Conservation (phyloP, 2,888 invertebrate genomes). For the Harmothoe impar region DNA sequence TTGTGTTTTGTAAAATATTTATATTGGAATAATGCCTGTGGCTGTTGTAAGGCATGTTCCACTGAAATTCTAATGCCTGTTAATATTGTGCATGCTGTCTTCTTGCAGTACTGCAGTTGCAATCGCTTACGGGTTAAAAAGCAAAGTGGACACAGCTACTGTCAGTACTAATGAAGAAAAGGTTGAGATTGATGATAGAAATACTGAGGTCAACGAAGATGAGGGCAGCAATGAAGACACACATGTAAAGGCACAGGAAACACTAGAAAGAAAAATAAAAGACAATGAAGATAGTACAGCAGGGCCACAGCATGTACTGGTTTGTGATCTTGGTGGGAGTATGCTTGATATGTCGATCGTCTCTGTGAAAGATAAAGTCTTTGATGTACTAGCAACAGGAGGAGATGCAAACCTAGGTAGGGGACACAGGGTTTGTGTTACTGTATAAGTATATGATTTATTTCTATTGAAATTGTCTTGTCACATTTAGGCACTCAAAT, state of each 20-base stretch:
- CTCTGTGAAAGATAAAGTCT: conserved; percentile 66
- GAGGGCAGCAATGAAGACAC: background rate
- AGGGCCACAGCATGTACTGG: conserved; percentile 25
- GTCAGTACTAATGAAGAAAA: background rate
- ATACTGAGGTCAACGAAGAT: too few species aligned
- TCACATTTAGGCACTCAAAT: too few species aligned
- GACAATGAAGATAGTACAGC: background rate
- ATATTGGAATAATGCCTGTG: too few species aligned
- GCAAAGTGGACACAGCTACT: conserved; percentile 68
- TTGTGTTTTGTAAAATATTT: too few species aligned
- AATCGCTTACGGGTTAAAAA: conserved; percentile 75
- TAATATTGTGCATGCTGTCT: too few species aligned
- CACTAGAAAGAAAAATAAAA: background rate
- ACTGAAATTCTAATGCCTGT: too few species aligned
- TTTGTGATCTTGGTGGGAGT: conserved; percentile 61
- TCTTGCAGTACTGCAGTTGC: conserved; percentile 63
- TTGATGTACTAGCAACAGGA: conserved; percentile 70
- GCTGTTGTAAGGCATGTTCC: too few species aligned
- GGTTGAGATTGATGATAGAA: background rate
- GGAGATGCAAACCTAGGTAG: conserved; percentile 69
- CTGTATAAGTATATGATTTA: too few species aligned
- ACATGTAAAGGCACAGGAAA: background rate
- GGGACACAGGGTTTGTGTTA: too few species aligned
- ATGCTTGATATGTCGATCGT: conserved; percentile 63
- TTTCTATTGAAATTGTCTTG: too few species aligned